Evolutionary conservation across 2,888 invertebrate genomes (phyloP).

Genomic region (Oscheius onirici): DNA sequence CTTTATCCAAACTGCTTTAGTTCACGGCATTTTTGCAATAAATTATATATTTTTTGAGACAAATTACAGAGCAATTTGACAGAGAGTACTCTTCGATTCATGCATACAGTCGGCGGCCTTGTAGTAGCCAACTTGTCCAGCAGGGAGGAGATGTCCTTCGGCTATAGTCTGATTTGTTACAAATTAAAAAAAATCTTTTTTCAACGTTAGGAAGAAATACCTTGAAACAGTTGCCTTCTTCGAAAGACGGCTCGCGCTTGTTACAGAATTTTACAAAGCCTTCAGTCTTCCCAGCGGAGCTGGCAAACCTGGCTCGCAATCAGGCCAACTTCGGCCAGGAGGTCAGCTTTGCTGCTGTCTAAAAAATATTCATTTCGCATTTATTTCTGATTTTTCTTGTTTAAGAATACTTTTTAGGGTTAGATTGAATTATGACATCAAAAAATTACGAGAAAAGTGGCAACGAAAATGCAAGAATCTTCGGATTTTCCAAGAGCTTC

Average conservation of each 20-base stretch:
- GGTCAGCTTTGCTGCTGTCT: no score
- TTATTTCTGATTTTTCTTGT: no score
- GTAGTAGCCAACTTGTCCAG: neutral
- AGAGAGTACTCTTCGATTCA: conserved; percentile 3
- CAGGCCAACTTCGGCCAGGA: neutral
- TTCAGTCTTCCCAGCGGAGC: conserved; percentile 2
- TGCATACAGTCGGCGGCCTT: conserved; percentile 17
- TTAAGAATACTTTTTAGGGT: no score
- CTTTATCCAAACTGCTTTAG: conserved; percentile 23
- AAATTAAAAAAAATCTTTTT: conserved; percentile 1
- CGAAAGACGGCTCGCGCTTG: neutral
- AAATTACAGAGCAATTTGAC: conserved; percentile 13
- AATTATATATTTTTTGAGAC: neutral
- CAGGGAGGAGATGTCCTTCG: conserved; percentile 6
- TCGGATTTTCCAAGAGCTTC: no score
- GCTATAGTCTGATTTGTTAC: conserved; percentile 3
- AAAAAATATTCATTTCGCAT: no score
- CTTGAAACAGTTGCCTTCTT: conserved; percentile 24
- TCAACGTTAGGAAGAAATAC: neutral
- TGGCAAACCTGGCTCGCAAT: neutral
- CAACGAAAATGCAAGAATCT: no score
- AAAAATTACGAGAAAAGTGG: no score
- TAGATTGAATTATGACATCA: no score
- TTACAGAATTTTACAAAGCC: conserved; percentile 1
- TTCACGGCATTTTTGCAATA: neutral